A percentile compares a stretch with the other conserved stretches of the same genome.
phyloP scores from a whole-genome alignment of 2,797 vertebrate genomes.

The Poecilia gillii region DNA sequence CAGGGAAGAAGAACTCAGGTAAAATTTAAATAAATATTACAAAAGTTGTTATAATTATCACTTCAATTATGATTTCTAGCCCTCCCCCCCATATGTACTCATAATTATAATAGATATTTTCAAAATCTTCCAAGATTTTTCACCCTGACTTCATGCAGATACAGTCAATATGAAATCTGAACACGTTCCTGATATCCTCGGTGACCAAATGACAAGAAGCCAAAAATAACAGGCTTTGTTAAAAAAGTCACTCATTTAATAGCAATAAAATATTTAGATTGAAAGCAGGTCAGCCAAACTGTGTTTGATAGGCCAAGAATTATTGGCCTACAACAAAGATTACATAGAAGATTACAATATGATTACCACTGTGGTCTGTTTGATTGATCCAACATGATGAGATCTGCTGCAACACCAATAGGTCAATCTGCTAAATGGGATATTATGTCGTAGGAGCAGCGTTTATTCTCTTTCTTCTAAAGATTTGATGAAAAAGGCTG shows the following conservation, averaged over 20 bases:
- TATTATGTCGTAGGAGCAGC: neutral
- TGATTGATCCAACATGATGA: slow-evolving; percentile 2
- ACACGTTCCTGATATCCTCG: neutral
- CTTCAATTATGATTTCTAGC: neutral
- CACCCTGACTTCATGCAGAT: neutral
- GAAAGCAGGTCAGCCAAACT: neutral
- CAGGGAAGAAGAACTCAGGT: neutral
- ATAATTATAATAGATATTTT: neutral
- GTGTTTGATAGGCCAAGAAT: neutral
- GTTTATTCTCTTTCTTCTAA: neutral
- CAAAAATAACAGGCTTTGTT: neutral
- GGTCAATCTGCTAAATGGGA: neutral
- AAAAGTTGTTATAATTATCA: neutral
- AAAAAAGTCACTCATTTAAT: neutral
- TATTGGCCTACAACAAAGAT: neutral
- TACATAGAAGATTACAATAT: neutral
- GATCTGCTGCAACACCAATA: neutral
- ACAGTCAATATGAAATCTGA: neutral
- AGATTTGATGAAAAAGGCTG: neutral
- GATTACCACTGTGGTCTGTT: neutral
- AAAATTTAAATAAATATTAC: neutral
- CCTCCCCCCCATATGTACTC: neutral
- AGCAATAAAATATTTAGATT: neutral
- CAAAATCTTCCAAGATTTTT: neutral
- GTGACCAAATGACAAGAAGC: neutral